A percentile compares a stretch with the other conserved stretches of the same genome.
phyloP scores from a whole-genome alignment of 2,888 invertebrate genomes.

The Tenthredo scrophulariae region DNA sequence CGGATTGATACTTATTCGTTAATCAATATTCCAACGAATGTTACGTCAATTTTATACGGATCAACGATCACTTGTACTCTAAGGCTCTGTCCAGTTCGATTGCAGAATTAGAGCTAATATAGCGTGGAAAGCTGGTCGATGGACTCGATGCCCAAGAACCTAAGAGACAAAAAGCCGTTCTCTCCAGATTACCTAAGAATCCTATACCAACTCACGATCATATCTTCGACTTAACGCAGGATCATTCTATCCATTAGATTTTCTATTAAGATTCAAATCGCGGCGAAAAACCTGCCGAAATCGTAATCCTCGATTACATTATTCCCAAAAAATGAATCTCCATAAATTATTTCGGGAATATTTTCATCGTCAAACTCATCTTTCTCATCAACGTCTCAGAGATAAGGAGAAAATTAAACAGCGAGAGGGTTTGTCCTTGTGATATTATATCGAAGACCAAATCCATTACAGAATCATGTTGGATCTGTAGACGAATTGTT shows the following conservation, averaged over 20 bases:
- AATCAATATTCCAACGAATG: conserved; percentile 2
- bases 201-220: background rate
- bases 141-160: conserved; percentile 45
- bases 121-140: conserved; percentile 27
- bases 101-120: conserved; percentile 28
- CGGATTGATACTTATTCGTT: background rate
- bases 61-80: conserved; percentile 19
- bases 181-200: conserved; percentile 33
- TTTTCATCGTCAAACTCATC: background rate
- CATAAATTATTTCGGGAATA: background rate
- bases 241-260: background rate
- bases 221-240: background rate
- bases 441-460: background rate
- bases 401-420: background rate
- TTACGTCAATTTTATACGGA: conserved; percentile 39
- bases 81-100: background rate
- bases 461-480: background rate
- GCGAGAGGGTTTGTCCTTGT: background rate
- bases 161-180: conserved; percentile 16
- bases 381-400: background rate
- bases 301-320: background rate
- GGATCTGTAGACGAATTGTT: background rate
- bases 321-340: background rate
- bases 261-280: background rate
- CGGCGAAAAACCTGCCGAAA: background rate